Evolutionary conservation across 2,888 invertebrate species (phyloP), one percentile per base, ranked within the genome.

Genomic region (Caenorhabditis afra): DNA sequence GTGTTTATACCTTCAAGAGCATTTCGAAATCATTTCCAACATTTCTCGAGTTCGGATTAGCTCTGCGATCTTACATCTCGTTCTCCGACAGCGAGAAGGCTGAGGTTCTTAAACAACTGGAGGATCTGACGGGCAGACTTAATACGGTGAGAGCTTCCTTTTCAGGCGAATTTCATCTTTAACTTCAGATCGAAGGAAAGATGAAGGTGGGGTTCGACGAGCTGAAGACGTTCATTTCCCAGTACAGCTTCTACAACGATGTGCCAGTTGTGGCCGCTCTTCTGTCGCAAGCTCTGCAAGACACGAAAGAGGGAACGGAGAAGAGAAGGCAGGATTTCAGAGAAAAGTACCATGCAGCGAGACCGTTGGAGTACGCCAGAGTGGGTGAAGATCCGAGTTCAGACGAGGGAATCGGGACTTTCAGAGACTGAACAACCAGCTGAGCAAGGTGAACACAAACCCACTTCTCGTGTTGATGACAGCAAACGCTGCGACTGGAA

Each of bases 231-330:
- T 47, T 47, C 18, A 16, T 47, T 8, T 8, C 47, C 4, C 14
- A 47, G 47, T n/a, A 18, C 47, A 20, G 47, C 8, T 47, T 47
- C 47, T 47, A 47, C n/a, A 20, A 44, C 12, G 44, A 44, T 11
- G 44, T 44, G 5, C 5, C 44, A n/a, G 5, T 44, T 3, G 44
- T 11, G 11, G 44, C 5, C 3, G 3, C 44, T 3, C 3, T 44
- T 3, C 11, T 44, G 14, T n/a, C 3, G 3, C 12, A 44, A 11
- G 3, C 2, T n/a, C 10, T 44, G 14, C 3, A 7, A 2, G 44
- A 44, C 44, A 11, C 44, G 2, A n/a, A 44, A 44, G 44, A n/a
- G 44, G 3, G 44, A 44, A 11, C 10, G 5, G 12, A 29, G 29
- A 29, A 29, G 29, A 5, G 29, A n/a, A n/a, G n/a, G n/a, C n/a